Base-by-base conservation (phyloP, 2,113 vertebrate species). In the Leptodactylus fuscus region DNA sequence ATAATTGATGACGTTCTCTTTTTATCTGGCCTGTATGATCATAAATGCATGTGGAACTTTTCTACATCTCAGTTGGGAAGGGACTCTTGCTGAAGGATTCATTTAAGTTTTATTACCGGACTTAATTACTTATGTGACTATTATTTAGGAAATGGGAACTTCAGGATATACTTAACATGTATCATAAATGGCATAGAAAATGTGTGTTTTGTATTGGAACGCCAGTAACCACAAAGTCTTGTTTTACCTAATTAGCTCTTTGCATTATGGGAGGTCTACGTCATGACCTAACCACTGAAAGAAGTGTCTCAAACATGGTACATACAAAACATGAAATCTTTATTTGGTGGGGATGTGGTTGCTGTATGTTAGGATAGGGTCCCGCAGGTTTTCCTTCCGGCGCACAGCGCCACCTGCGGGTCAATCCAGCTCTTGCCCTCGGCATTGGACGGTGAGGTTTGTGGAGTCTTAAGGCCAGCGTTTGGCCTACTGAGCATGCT, bases 1-100 rank as follows among this genome's bases (percentile, higher is more conserved):
- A 81, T 67, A 81, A 81, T 81, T 81, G 58, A 81, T 65, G 44
- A 49, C 41, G 38, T 62, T 67, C 27, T 27, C 41, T 44, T 69
- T 81, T 67, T 67, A 46, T 81, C 55, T 27, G 38, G n/a, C 34
- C 58, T 27, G 34, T 65, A 18, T 81, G 38, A 81, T 81, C 78
- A 81, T 81, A 81, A 81, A 65, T 81, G 76, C 58, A 81, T 81
- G 78, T 65, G 58, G 78, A 81, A 81, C 38, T 65, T 34, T 62
- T 46, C 36, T 7, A 7, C 13, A 55, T 18, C 36, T 65, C 24
- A 15, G 22, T 41, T 62, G 55, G 58, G 34, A 60, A 80, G 20
- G 12, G 12, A 36, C 75, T 51, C 18, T 77, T 22, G 49, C 13
- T 20, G 51, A 41, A 60, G 27, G 41, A 44, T 41, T 38, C 53